Evolutionary conservation across 1,140 invertebrate species (phyloP).

Genomic region (Latrodectus geometricus): DNA sequence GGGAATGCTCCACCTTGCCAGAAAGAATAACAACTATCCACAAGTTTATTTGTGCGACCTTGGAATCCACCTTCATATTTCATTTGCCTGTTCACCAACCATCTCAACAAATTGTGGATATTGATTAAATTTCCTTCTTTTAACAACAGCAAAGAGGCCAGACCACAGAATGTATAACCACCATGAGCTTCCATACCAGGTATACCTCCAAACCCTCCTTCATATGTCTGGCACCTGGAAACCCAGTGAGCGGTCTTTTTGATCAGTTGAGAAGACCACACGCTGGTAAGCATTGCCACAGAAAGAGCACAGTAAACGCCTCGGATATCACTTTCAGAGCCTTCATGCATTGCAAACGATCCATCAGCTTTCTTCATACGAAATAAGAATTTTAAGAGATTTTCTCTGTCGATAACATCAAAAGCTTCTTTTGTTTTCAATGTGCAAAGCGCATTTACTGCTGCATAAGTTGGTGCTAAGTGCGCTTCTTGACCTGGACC

Average conservation of each 20-base stretch:
- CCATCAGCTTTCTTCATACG: constrained; percentile 85
- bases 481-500: constrained; percentile 92
- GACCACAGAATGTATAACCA: constrained; percentile 96
- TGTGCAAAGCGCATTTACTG: constrained; percentile 90
- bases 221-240: constrained; percentile 83
- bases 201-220: constrained; percentile 95
- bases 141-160: constrained; percentile 88
- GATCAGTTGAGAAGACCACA: constrained; percentile 83
- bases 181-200: constrained; percentile 98
- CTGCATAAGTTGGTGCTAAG: constrained; percentile 96
- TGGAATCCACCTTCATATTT: constrained; percentile 71
- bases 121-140: constrained; percentile 84
- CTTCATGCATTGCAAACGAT: constrained; percentile 89
- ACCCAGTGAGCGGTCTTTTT: constrained; percentile 91
- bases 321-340: constrained; percentile 95
- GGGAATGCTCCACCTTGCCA: constrained; percentile 96
- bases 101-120: constrained; percentile 78
- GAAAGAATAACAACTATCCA: constrained; percentile 98
- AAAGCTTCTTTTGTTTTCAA: constrained; percentile 90
- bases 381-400: constrained; percentile 82
- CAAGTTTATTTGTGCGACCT: constrained; percentile 96
- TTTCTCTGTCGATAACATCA: constrained; percentile 82
- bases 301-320: constrained; percentile 95
- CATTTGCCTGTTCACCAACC: constrained; percentile 70
- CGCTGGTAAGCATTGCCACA: constrained; percentile 88